Percentiles rank a stretch among this genome's conserved stretches.
These are phyloP conservation scores for Hypocryptadius cinnamomeus DNA, from an alignment of 2,113 vertebrate genomes.

Conservation along the genomic window DNA sequence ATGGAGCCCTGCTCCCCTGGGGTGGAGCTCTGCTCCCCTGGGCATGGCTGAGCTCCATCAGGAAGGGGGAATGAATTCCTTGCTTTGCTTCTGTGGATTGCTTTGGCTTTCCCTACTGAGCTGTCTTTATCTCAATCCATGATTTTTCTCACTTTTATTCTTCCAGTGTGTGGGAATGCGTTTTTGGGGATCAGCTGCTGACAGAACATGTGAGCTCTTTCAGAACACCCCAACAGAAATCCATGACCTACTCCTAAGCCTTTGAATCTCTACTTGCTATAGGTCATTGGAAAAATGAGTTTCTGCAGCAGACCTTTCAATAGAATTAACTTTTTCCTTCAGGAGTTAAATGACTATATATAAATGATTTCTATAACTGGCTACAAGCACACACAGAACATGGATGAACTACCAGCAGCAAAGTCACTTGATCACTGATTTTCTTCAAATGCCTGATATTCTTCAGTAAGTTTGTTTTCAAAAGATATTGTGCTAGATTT, in stretches of 20 bases:
- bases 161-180: too few relatives aligned
- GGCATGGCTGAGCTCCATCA: background rate
- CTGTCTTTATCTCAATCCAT: background rate
- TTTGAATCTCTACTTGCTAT: background rate
- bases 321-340: background rate
- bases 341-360: background rate
- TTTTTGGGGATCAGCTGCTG: background rate
- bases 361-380: background rate
- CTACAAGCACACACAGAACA: background rate
- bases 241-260: background rate
- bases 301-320: background rate
- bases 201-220: background rate
- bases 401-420: background rate
- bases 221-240: background rate
- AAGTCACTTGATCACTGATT: background rate
- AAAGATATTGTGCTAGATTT: background rate
- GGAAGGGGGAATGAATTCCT: background rate
- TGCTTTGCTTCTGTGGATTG: background rate
- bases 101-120: background rate
- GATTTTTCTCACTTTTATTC: background rate
- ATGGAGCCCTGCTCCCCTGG: fast-evolving
- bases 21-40: background rate
- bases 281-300: background rate
- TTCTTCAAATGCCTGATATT: background rate
- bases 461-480: constrained; percentile 10